phyloP scores from a whole-genome alignment of 2,888 invertebrate genomes.

The Merodon equestris region DNA sequence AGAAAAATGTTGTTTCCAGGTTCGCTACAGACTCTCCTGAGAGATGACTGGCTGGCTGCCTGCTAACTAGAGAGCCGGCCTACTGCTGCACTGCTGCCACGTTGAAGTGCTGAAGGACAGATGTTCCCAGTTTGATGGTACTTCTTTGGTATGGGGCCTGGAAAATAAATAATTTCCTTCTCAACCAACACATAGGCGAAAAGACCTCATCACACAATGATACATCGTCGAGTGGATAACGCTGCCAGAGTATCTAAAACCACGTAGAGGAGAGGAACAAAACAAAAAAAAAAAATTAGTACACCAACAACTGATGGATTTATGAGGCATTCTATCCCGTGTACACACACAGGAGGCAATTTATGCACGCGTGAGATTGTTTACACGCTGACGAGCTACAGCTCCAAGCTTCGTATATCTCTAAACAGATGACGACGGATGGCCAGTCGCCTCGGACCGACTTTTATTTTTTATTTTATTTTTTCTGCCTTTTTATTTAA shows the following conservation, averaged over 20 bases:
- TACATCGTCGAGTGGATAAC: slow-evolving; percentile 34
- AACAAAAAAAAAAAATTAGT: slow-evolving; percentile 32
- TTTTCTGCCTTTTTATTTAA: no score
- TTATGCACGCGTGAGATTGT: slow-evolving; percentile 60
- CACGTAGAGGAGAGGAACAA: slow-evolving; percentile 1
- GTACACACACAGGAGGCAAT: slow-evolving; percentile 49
- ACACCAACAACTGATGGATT: slow-evolving; percentile 65
- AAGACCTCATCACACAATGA: slow-evolving; percentile 54
- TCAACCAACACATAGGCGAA: slow-evolving; percentile 16
- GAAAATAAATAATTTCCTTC: slow-evolving; percentile 55
- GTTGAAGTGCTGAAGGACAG: slow-evolving; percentile 61
- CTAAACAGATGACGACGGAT: slow-evolving; percentile 32
- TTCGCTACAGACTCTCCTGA: neutral
- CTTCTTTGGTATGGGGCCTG: neutral
- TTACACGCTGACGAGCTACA: slow-evolving; percentile 50
- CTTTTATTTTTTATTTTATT: neutral
- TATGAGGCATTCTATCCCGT: slow-evolving; percentile 61
- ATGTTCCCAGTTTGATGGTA: slow-evolving; percentile 60
- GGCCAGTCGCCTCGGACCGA: slow-evolving; percentile 6
- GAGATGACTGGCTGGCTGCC: slow-evolving; percentile 6
- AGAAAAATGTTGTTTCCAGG: slow-evolving; percentile 9
- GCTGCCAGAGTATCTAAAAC: slow-evolving; percentile 14
- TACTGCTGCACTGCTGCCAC: no score
- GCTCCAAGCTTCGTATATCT: slow-evolving; percentile 7
- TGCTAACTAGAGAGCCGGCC: neutral